Conservation (phyloP, 1,140 invertebrate species). For the Samia ricini region DNA sequence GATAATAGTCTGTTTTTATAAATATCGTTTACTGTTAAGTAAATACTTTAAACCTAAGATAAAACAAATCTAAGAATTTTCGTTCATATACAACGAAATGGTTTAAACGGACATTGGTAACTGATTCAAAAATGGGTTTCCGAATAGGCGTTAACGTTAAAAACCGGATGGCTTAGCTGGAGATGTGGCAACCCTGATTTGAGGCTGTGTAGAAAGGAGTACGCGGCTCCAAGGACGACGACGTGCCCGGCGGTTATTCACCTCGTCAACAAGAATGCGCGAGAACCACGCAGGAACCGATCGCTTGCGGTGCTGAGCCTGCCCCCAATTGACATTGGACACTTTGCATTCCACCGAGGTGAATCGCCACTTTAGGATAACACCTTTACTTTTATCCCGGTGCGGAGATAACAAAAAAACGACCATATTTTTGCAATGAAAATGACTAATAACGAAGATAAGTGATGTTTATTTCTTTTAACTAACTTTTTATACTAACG, state of each 20-base stretch:
- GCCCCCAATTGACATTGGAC: constrained; percentile 12
- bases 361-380: constrained; percentile 14
- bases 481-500: too few species aligned
- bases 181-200: constrained; percentile 23
- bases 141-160: not conserved
- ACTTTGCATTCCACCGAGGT: constrained; percentile 24
- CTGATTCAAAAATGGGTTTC: not conserved
- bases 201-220: constrained; percentile 57
- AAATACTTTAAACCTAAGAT: not conserved
- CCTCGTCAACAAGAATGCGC: constrained; percentile 62
- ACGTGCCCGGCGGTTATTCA: constrained; percentile 62
- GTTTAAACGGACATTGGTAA: constrained; percentile 7
- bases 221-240: constrained; percentile 57
- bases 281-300: constrained; percentile 35
- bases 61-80: not conserved
- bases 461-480: not conserved
- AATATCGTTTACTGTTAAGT: too few species aligned
- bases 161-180: constrained; percentile 5
- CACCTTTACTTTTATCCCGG: constrained; percentile 4
- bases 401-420: not conserved
- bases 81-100: not conserved
- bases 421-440: not conserved
- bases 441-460: not conserved
- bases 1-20: too few species aligned
- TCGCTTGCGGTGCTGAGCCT: constrained; percentile 30